phyloP scores from a whole-genome alignment of 2,888 invertebrate genomes.

The Conus canariensis region DNA sequence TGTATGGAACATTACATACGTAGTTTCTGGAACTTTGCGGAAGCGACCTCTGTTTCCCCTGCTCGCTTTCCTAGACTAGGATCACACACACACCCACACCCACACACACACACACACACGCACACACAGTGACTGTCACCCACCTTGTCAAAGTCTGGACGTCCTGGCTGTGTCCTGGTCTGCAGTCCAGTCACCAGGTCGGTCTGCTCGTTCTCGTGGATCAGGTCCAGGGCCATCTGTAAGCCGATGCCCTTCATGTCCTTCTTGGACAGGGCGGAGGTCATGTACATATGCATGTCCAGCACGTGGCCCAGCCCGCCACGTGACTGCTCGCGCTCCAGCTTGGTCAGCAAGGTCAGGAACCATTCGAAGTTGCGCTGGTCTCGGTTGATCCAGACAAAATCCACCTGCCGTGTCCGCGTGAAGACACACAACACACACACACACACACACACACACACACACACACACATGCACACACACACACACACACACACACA shows the following conservation, averaged over 20 bases:
- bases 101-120: not conserved
- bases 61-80: too few species aligned
- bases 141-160: slow-evolving; percentile 95
- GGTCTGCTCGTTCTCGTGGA: slow-evolving; percentile 91
- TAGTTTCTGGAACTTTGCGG: too few species aligned
- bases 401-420: slow-evolving; percentile 93
- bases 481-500: too few species aligned
- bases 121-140: slow-evolving; percentile 84
- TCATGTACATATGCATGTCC: slow-evolving; percentile 98
- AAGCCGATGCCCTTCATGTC: slow-evolving; percentile 97
- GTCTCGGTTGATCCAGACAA: slow-evolving; percentile 98
- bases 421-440: slow-evolving; percentile 75
- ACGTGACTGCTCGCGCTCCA: slow-evolving; percentile 87
- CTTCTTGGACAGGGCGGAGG: slow-evolving; percentile 92
- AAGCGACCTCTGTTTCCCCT: too few species aligned
- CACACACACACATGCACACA: too few species aligned
- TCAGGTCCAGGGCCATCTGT: slow-evolving; percentile 92
- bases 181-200: slow-evolving; percentile 95
- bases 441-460: too few species aligned
- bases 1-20: too few species aligned
- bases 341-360: slow-evolving; percentile 92
- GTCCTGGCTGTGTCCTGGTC: slow-evolving; percentile 94
- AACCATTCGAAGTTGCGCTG: slow-evolving; percentile 98
- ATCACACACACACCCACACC: not conserved
- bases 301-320: slow-evolving; percentile 79